phyloP scores from a whole-genome alignment of 1,140 invertebrate genomes.

The Heliconius melpomene region DNA sequence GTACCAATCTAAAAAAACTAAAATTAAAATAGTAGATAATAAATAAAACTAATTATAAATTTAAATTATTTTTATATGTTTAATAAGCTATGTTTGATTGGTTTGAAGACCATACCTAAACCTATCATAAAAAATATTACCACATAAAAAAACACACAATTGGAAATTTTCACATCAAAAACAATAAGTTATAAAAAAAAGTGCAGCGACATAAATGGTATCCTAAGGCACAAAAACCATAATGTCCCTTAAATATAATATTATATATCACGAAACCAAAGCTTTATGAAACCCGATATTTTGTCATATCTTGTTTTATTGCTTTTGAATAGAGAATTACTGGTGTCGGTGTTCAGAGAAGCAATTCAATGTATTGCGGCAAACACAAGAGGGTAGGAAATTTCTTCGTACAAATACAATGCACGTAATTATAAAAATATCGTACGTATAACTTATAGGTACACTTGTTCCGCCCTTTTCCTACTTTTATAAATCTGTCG shows the following conservation, averaged over 20 bases:
- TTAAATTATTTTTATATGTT: too few species aligned
- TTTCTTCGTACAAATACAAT: constrained; percentile 31
- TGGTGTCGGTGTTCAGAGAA: constrained; percentile 51
- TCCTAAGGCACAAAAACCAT: constrained; percentile 55
- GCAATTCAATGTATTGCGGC: constrained; percentile 53
- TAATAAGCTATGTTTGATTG: too few species aligned
- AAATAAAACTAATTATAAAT: too few species aligned
- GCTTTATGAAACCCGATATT: constrained; percentile 80
- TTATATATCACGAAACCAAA: constrained; percentile 78
- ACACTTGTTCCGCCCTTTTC: constrained; percentile 15
- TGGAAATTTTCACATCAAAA: constrained; percentile 23
- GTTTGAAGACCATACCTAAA: too few species aligned
- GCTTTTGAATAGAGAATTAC: constrained; percentile 70
- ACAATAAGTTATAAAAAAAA: constrained; percentile 46
- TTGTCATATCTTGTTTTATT: constrained; percentile 81
- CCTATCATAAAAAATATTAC: not conserved
- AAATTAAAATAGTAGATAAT: too few species aligned
- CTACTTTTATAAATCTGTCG: not conserved
- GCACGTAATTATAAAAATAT: constrained; percentile 31
- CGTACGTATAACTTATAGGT: constrained; percentile 1
- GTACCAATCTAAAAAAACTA: too few species aligned
- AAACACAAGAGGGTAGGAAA: constrained; percentile 49
- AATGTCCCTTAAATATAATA: constrained; percentile 78
- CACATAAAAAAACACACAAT: constrained; percentile 18
- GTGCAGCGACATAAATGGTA: constrained; percentile 45